Base-by-base conservation (phyloP, 2,888 invertebrate genomes). In the Elmis aenea region DNA sequence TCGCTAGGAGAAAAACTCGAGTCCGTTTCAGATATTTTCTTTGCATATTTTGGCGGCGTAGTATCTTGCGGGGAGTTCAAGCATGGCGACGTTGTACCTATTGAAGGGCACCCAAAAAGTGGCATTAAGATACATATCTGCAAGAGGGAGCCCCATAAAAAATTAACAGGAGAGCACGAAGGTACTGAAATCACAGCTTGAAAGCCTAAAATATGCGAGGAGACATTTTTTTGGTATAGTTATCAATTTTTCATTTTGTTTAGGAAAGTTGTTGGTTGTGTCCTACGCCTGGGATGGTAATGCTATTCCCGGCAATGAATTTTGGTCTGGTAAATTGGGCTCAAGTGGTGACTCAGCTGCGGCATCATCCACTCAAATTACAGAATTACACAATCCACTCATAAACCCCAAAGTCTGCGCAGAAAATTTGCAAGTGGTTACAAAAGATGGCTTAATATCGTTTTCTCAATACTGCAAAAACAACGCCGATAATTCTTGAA, bases 241-340 rank as follows among this genome's bases (percentile, higher is more conserved):
- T 5, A 6, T 18, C 18, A 8, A 8, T 18, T 18, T 5, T 18
- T n/a, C n/a, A n/a, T n/a, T n/a, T n/a, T n/a, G n/a, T n/a, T n/a
- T n/a, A 58, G 59, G 48, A 5, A 70, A 71, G 57, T 54, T 72
- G 4, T 63, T 82, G 9, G 73, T 83, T 0, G 75, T 81, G 15
- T 81, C 80, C 0, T 84, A 83, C 53, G 79, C 84, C 0, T 81
- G 83, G 79, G 83, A 84, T 55, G 77, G 81, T 4, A 84, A 84
- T 54, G 76, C 83, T 0, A 70, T 81, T 37, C 83, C 84, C 1
- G 84, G 83, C 25, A 84, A 84, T 51, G 84, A 84, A 55, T 84
- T 79, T 58, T 84, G 84, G 84, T 51, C 62, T 2, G 74, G 74
- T 10, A 73, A 68, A 33, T 52, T 79, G 2, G 59, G 66, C 0